These are phyloP conservation scores for Trematomus loennbergii DNA, from an alignment of 2,113 vertebrate genomes.

Conservation along the genomic window DNA sequence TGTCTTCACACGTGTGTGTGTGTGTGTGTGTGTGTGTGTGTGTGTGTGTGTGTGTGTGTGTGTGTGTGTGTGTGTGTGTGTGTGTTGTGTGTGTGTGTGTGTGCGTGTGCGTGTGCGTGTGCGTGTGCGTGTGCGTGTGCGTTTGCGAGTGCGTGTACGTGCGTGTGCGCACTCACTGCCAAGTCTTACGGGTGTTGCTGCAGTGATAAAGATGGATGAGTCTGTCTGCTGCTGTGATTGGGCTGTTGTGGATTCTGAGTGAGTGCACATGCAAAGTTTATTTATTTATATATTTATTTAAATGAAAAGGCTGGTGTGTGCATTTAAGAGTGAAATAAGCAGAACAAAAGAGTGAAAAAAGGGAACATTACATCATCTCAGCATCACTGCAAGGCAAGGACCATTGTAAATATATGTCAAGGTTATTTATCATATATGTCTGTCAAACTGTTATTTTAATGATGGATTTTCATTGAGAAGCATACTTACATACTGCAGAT, in stretches of 20 bases:
- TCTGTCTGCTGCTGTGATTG: conserved; percentile 53
- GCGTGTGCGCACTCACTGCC: conserved; percentile 7
- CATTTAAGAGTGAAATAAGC: neutral
- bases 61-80: conserved; percentile 15
- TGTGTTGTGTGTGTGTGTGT: conserved; percentile 11
- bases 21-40: conserved; percentile 13
- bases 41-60: conserved; percentile 12
- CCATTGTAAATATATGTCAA: conserved; percentile 16
- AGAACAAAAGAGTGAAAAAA: neutral
- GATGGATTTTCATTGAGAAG: too few species aligned
- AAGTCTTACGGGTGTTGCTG: conserved; percentile 46
- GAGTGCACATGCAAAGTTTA: neutral
- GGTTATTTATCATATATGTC: neutral
- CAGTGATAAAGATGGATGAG: conserved; percentile 76
- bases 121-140: conserved; percentile 6
- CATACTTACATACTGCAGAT: too few species aligned
- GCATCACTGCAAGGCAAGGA: neutral
- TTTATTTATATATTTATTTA: conserved; percentile 12
- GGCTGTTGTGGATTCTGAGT: conserved; percentile 27
- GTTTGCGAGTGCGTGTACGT: conserved; percentile 11
- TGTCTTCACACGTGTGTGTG: conserved; percentile 1
- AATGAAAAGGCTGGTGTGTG: neutral
- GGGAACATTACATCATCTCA: neutral
- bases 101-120: conserved; percentile 5
- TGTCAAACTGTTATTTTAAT: neutral